phyloP scores from a whole-genome alignment of 2,888 invertebrate genomes.

The Meiosimyza platycephala region DNA sequence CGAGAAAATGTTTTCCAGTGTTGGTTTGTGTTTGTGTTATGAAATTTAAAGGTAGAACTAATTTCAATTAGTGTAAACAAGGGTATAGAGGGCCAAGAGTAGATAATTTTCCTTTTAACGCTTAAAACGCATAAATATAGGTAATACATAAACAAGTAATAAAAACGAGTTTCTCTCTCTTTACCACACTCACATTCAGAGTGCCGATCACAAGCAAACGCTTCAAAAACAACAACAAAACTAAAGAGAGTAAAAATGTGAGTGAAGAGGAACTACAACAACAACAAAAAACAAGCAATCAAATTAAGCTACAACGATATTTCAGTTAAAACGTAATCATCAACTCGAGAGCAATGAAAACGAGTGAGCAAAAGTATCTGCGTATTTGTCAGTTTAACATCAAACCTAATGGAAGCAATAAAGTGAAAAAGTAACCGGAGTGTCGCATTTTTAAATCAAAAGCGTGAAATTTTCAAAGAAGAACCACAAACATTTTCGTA shows the following conservation, averaged over 20 bases:
- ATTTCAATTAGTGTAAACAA: too few species aligned
- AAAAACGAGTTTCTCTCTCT: slow-evolving; percentile 18
- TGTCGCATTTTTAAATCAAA: slow-evolving; percentile 1
- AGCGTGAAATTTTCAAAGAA: background rate
- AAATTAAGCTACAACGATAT: slow-evolving; percentile 15
- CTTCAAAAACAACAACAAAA: slow-evolving; percentile 33
- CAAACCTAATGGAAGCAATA: slow-evolving; percentile 54
- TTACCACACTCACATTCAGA: slow-evolving; percentile 14
- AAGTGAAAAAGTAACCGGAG: background rate
- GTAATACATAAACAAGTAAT: background rate
- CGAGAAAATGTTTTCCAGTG: too few species aligned
- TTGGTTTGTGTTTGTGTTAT: too few species aligned
- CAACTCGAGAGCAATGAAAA: slow-evolving; percentile 27
- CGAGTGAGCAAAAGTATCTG: slow-evolving; percentile 29
- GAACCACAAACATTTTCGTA: background rate
- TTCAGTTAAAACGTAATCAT: slow-evolving; percentile 33
- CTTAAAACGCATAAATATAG: background rate
- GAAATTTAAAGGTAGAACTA: too few species aligned
- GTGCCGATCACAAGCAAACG: slow-evolving; percentile 27
- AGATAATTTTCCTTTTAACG: background rate
- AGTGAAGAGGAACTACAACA: slow-evolving; percentile 12
- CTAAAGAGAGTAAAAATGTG: slow-evolving; percentile 30
- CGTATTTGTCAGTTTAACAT: slow-evolving; percentile 53
- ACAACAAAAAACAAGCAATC: slow-evolving; percentile 39
- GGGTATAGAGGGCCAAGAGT: background rate